A percentile compares a stretch with the other conserved stretches of the same genome.
phyloP scores from a whole-genome alignment of 2,888 invertebrate species.

The Xestoiulus laeticollis region DNA sequence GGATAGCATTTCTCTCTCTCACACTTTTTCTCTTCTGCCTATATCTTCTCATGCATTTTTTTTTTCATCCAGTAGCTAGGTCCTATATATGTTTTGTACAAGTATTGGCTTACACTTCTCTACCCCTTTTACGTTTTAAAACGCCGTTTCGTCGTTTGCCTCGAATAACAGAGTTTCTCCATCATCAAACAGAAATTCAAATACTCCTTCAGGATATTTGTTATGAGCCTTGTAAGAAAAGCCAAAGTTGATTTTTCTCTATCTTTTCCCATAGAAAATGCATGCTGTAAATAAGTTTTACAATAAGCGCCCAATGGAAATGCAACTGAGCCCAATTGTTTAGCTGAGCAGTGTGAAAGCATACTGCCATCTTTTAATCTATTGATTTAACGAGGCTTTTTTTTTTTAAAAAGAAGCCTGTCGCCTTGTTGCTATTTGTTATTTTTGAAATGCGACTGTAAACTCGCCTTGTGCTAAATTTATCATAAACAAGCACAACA shows the following conservation, averaged over 20 bases:
- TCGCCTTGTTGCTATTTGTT: neutral
- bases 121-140: conserved; percentile 22
- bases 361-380: neutral
- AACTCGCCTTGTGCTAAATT: neutral
- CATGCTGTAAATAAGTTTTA: neutral
- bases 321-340: neutral
- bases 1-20: conserved; percentile 39
- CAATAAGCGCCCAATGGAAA: neutral
- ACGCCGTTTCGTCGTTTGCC: conserved; percentile 30
- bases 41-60: neutral
- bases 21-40: neutral
- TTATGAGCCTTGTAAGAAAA: neutral
- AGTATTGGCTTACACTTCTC: neutral
- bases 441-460: neutral
- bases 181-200: conserved; percentile 39
- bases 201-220: conserved; percentile 41
- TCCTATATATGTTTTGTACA: neutral
- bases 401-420: neutral
- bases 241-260: conserved; percentile 11
- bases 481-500: neutral
- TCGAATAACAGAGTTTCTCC: conserved; percentile 4
- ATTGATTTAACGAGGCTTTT: neutral
- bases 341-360: neutral
- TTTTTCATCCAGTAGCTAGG: no score
- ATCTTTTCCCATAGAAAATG: neutral